Conservation (phyloP, 2,888 invertebrate genomes). For the Aelia acuminata region DNA sequence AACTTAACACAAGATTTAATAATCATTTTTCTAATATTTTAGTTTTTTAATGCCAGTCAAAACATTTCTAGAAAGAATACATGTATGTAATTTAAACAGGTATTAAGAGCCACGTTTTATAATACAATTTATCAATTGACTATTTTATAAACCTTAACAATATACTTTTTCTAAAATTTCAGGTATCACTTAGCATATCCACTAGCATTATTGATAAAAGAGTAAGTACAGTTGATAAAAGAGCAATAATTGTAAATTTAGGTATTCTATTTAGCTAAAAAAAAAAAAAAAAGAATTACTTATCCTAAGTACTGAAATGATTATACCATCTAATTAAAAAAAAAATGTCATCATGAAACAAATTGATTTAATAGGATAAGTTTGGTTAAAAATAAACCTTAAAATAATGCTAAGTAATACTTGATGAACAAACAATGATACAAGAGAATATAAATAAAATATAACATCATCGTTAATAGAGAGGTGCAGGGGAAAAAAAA, state of each 20-base stretch:
- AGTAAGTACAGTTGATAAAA: neutral
- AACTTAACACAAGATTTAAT: neutral
- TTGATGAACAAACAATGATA: neutral
- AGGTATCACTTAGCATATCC: neutral
- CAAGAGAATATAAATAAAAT: neutral
- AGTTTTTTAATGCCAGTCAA: neutral
- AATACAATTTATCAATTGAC: neutral
- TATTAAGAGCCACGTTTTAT: neutral
- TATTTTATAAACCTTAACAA: neutral
- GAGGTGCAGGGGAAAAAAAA: neutral
- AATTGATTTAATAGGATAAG: neutral
- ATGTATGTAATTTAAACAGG: neutral
- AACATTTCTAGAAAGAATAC: neutral
- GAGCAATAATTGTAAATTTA: neutral
- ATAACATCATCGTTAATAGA: neutral
- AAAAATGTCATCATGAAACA: neutral
- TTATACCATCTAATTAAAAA: neutral
- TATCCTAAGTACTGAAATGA: no score
- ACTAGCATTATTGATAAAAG: neutral
- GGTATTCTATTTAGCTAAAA: neutral
- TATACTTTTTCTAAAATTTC: neutral
- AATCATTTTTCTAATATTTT: neutral
- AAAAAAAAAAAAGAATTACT: no score
- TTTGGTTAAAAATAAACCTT: neutral
- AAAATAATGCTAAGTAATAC: neutral